These are phyloP conservation scores for Aix galericulata DNA, from an alignment of 2,113 vertebrate genomes.

Conservation along the genomic window DNA sequence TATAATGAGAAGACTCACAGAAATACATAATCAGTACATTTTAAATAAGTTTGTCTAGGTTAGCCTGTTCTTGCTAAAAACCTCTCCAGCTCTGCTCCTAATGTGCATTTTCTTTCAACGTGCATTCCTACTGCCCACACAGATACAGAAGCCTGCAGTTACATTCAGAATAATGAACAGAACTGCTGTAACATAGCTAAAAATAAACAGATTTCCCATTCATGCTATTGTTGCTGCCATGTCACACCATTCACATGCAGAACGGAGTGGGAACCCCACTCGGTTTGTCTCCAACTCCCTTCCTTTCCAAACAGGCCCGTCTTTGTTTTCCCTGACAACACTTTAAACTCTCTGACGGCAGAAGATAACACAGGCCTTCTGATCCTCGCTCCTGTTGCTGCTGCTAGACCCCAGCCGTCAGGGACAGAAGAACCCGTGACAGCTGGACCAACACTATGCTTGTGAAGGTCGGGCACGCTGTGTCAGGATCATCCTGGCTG, in stretches of 20 bases:
- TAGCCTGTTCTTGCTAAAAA: not conserved
- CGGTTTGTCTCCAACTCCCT: not conserved
- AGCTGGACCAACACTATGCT: not conserved
- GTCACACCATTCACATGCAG: not conserved
- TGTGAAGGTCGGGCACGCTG: rapidly evolving
- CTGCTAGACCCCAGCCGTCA: not conserved
- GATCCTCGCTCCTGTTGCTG: not conserved
- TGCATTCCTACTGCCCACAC: not conserved
- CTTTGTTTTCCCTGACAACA: not conserved
- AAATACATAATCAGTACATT: not conserved
- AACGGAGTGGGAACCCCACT: not conserved
- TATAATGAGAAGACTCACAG: not conserved
- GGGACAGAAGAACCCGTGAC: not conserved
- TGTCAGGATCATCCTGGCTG: not conserved
- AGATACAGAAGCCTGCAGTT: not conserved
- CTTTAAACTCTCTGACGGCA: not conserved
- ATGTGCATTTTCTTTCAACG: not conserved
- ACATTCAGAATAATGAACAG: not conserved
- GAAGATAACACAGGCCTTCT: not conserved
- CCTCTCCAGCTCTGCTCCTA: not conserved
- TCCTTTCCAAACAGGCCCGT: not conserved
- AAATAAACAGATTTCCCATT: not conserved
- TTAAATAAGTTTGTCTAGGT: not conserved
- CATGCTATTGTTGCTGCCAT: not conserved
- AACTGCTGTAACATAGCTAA: not conserved